phyloP scores from a whole-genome alignment of 2,888 invertebrate species.

The Latrodectus elegans region DNA sequence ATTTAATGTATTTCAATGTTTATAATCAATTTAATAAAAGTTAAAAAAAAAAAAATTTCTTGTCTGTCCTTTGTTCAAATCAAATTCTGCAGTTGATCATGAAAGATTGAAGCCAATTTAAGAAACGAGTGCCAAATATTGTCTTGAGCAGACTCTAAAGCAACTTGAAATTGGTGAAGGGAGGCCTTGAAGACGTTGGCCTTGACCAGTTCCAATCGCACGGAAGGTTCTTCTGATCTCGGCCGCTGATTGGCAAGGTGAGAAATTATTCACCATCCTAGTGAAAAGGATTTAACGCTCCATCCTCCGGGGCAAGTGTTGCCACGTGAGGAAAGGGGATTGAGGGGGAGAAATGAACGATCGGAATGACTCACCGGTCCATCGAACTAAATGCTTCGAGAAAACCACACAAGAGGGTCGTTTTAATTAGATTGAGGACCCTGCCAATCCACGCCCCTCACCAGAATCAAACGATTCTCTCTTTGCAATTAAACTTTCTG shows the following conservation, averaged over 20 bases:
- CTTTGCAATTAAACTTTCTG: conserved; percentile 50
- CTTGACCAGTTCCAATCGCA: no score
- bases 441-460: neutral
- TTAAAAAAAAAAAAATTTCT: no score
- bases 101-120: no score
- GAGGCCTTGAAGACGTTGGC: no score
- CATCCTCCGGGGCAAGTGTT: neutral
- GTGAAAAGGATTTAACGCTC: conserved; percentile 20
- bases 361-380: conserved; percentile 40
- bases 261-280: conserved; percentile 23
- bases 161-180: no score
- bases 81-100: no score
- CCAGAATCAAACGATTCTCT: conserved; percentile 5
- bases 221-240: neutral
- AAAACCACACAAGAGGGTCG: conserved; percentile 50
- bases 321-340: neutral
- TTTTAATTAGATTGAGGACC: conserved; percentile 61
- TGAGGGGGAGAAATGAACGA: conserved; percentile 6
- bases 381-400: conserved; percentile 46
- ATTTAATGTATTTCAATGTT: no score
- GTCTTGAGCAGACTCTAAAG: no score
- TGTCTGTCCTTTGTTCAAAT: no score
- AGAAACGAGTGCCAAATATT: no score
- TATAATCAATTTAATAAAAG: no score
- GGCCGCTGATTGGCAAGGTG: neutral